phyloP scores from a whole-genome alignment of 2,888 invertebrate genomes.

The Nesidiocoris tenuis region DNA sequence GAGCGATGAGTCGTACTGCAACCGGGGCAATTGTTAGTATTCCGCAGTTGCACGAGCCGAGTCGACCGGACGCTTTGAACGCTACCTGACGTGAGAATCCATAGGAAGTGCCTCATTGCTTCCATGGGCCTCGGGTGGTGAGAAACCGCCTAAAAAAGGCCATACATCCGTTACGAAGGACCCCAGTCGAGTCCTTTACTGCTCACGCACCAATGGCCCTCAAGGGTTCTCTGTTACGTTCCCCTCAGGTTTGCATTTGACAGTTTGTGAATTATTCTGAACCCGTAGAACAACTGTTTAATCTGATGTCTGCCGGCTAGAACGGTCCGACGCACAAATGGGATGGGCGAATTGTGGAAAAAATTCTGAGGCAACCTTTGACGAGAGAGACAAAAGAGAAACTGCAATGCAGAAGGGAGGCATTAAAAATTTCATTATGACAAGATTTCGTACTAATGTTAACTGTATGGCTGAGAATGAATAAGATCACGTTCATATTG shows the following conservation, averaged over 20 bases:
- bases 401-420: too few species aligned
- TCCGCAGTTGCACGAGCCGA: not conserved
- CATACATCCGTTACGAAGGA: not conserved
- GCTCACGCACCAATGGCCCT: not conserved
- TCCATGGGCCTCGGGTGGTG: not conserved
- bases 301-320: not conserved
- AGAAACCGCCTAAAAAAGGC: not conserved
- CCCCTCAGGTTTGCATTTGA: not conserved
- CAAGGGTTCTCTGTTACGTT: not conserved
- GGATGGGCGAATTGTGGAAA: too few species aligned
- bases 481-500: too few species aligned
- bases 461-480: too few species aligned
- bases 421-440: too few species aligned
- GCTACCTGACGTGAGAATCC: not conserved
- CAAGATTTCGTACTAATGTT: too few species aligned
- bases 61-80: not conserved
- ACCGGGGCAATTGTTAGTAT: not conserved
- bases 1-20: too few species aligned
- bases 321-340: too few species aligned
- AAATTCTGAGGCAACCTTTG: too few species aligned
- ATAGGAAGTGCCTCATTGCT: not conserved
- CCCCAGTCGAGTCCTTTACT: not conserved
- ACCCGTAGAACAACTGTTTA: not conserved
- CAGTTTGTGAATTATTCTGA: not conserved
- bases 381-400: too few species aligned